Base-by-base conservation (phyloP, 2,797 vertebrate genomes). In the Parotocinclus haroldoi region DNA sequence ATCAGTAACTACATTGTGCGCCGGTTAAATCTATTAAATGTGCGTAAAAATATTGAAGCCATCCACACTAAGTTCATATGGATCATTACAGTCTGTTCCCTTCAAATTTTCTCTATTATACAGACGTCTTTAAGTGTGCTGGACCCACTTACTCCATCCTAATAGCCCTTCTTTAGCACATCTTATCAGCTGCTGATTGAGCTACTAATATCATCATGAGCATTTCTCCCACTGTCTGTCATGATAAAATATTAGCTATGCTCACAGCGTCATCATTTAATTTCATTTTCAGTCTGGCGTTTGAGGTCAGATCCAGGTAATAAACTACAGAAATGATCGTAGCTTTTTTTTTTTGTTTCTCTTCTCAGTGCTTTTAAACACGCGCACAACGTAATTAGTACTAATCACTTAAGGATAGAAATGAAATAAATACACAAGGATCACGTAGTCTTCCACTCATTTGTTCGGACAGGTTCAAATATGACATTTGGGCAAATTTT, bases 171-270 rank as follows among this genome's bases (percentile, higher is more conserved):
- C 83, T 84, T 81, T 77, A 82, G 83, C 83, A 75, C 75, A 74
- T 74, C 71, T 37, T 64, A 83, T 81, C 86, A 88, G 89, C 90
- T 86, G 84, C 80, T 84, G 84, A 87, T 88, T 87, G 87, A 82
- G 73, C 76, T 64, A 68, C 84, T 87, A 87, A 88, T 86, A 83
- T 83, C 79, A 82, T 80, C 81, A 78, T 75, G 84, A 84, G 85
- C 81, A 82, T 88, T 83, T 78, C 83, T 77, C 78, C 79, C 69
- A 13, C 74, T 78, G 66, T 66, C 74, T 76, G 76, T 84, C 84
- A 89, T 90, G 82, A 88, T 84, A 84, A 90, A 87, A 87, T 90
- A 89, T 88, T 87, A 90, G 84, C 83, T 85, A 81, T 81, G 79
- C 77, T 80, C 72, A 68, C 73, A 57, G 69, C 56, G 17, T 78